A percentile compares a stretch with the other conserved stretches of the same genome.
phyloP scores from a whole-genome alignment of 2,113 vertebrate genomes.

The Pygathrix nemaeus region DNA sequence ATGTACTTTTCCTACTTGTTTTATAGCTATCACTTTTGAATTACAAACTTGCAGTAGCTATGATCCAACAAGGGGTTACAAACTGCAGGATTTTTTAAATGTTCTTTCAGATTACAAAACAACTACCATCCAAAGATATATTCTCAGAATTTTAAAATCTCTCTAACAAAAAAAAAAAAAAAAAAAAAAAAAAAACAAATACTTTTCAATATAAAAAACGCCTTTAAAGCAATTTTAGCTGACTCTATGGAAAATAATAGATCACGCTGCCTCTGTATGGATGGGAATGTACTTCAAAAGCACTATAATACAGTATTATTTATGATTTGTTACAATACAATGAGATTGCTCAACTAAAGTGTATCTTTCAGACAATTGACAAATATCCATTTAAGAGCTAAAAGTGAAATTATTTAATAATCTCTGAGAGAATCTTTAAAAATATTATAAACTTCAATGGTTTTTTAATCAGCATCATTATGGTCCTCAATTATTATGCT shows the following conservation, averaged over 20 bases:
- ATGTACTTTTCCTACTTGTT: not conserved
- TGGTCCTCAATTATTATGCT: not conserved
- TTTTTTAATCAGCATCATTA: not conserved
- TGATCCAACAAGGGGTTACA: not conserved
- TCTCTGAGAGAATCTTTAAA: not conserved
- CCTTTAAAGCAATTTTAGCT: not conserved
- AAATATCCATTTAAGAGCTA: not conserved
- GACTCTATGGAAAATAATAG: not conserved
- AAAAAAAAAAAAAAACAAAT: not conserved
- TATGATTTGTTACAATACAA: not conserved
- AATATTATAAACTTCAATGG: not conserved
- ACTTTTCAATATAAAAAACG: not conserved
- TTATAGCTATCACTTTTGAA: not conserved
- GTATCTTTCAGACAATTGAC: not conserved
- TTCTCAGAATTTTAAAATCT: not conserved
- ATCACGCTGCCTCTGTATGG: not conserved
- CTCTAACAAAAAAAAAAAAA: not conserved
- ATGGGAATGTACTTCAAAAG: not conserved
- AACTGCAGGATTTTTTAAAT: not conserved
- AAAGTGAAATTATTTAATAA: not conserved
- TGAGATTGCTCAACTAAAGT: not conserved
- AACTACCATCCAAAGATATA: not conserved
- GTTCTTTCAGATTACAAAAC: not conserved
- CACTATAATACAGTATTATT: not conserved
- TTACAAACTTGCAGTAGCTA: not conserved